Evolutionary conservation across 2,888 invertebrate species (phyloP).

Genomic region (Acanthosoma haemorrhoidale): DNA sequence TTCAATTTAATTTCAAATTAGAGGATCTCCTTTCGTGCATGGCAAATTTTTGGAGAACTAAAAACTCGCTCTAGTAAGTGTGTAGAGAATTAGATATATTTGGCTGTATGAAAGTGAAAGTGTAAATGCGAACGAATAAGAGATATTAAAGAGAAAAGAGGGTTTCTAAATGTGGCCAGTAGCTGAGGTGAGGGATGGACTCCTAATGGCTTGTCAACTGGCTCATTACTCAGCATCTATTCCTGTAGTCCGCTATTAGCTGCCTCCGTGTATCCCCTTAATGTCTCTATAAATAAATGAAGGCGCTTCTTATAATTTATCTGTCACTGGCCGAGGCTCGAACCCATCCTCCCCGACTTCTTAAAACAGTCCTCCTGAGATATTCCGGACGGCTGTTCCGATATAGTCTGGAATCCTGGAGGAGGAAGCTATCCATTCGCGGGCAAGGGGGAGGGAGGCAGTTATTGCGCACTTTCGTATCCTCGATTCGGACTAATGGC

Average conservation of each 20-base stretch:
- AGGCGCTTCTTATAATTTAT: neutral
- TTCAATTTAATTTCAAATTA: too few relatives aligned
- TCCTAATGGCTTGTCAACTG: conserved; percentile 25
- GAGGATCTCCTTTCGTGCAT: too few relatives aligned
- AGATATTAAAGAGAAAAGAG: too few relatives aligned
- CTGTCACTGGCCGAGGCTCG: neutral
- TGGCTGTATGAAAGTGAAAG: too few relatives aligned
- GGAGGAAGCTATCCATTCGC: neutral
- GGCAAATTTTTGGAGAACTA: too few relatives aligned
- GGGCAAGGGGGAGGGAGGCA: neutral
- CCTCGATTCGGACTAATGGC: too few relatives aligned
- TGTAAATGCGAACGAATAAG: too few relatives aligned
- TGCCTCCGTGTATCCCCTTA: neutral
- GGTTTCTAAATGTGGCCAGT: neutral
- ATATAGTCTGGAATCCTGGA: neutral
- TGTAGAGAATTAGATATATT: too few relatives aligned
- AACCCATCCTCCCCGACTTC: neutral
- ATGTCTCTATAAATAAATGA: conserved; percentile 1
- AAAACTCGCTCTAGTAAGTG: too few relatives aligned
- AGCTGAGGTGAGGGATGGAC: neutral
- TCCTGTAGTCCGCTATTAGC: conserved; percentile 7
- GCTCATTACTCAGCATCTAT: conserved; percentile 17
- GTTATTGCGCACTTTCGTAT: too few relatives aligned
- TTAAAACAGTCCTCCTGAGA: too few relatives aligned
- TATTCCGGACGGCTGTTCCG: too few relatives aligned